Percentiles rank a stretch among this genome's conserved stretches.
Conservation (phyloP, 2,888 invertebrate species). For the Vannuccia rotundouncinata region DNA sequence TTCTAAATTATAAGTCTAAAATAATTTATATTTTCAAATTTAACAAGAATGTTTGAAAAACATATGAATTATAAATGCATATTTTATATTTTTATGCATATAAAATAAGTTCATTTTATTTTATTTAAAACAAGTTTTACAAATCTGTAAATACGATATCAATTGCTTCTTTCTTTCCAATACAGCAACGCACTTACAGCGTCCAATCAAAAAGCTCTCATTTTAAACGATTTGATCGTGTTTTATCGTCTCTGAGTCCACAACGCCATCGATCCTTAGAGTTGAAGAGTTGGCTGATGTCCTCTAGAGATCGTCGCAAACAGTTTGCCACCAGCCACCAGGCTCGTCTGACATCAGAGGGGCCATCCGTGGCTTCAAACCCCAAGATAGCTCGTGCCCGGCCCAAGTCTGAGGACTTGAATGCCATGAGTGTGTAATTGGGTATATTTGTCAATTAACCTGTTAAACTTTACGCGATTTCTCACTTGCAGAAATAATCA, state of each 20-base stretch:
- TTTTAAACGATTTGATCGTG: neutral
- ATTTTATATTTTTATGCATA: too few relatives aligned
- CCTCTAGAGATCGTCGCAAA: neutral
- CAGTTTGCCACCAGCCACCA: neutral
- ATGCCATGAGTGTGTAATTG: neutral
- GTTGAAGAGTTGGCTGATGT: neutral
- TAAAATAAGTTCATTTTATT: too few relatives aligned
- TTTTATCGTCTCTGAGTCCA: neutral
- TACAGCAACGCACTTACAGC: neutral
- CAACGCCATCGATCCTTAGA: neutral
- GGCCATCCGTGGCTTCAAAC: neutral
- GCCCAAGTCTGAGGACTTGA: neutral
- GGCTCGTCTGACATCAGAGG: neutral
- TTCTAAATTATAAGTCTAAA: too few relatives aligned
- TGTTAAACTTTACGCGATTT: too few relatives aligned
- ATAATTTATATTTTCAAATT: too few relatives aligned
- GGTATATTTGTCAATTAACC: too few relatives aligned
- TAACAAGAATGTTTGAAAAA: too few relatives aligned
- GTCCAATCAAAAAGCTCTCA: neutral
- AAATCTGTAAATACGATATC: too few relatives aligned
- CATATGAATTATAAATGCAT: too few relatives aligned
- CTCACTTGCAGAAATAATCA: too few relatives aligned
- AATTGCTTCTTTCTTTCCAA: too few relatives aligned
- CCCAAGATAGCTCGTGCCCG: neutral
- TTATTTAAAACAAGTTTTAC: too few relatives aligned